Conservation (phyloP, 2,797 vertebrate genomes). For the Merluccius polli region DNA sequence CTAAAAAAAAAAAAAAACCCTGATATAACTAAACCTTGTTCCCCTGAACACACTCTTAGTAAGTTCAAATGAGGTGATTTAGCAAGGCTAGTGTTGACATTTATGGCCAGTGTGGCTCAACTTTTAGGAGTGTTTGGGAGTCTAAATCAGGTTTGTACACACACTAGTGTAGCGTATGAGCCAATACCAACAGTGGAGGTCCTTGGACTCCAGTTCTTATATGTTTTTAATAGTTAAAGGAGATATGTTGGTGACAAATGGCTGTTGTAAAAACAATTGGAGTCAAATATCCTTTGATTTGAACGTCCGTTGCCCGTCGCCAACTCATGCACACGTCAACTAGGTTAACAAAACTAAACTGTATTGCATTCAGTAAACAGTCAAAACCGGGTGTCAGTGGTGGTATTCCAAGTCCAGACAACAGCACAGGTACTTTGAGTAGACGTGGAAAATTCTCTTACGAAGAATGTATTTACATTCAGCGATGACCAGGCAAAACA, state of each 20-base stretch:
- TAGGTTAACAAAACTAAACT: background rate
- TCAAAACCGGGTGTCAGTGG: background rate
- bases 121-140: background rate
- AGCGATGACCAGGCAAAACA: constrained; percentile 3
- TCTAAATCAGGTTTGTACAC: background rate
- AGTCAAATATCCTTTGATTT: background rate
- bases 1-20: too few species aligned
- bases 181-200: too few species aligned
- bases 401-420: constrained; percentile 1
- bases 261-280: background rate
- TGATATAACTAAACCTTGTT: too few species aligned
- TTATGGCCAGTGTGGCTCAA: background rate
- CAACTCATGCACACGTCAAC: background rate
- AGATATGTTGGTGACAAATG: background rate
- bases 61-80: too few species aligned
- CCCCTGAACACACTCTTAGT: too few species aligned
- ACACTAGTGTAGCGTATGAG: background rate
- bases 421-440: constrained; percentile 1
- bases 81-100: too few species aligned
- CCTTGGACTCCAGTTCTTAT: background rate
- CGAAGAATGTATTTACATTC: constrained; percentile 4
- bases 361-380: background rate
- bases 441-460: background rate
- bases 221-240: background rate
- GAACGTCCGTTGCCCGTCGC: background rate